Percentiles rank a stretch among this genome's conserved stretches.
phyloP scores from a whole-genome alignment of 1,140 invertebrate genomes.

The Bilobella aurantiaca region DNA sequence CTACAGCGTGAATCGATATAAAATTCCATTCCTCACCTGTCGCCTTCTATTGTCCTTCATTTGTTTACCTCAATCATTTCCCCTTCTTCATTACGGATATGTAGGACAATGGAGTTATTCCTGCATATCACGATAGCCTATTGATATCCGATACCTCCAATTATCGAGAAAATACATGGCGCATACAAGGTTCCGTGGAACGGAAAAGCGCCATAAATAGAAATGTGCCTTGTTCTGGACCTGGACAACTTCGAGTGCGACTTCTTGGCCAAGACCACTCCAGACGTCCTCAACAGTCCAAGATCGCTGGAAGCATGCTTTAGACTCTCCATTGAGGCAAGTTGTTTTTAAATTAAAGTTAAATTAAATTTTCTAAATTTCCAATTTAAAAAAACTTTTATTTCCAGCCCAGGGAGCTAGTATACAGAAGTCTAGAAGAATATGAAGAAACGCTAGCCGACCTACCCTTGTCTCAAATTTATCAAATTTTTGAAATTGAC shows the following conservation, averaged over 20 bases:
- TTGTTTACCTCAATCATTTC: neutral
- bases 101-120: neutral
- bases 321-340: constrained; percentile 20
- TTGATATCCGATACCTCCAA: neutral
- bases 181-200: too few relatives aligned
- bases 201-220: neutral
- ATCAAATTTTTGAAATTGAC: constrained; percentile 28
- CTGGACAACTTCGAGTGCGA: constrained; percentile 32
- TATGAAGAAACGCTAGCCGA: constrained; percentile 26
- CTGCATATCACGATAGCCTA: neutral
- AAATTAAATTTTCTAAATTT: neutral
- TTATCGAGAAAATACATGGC: neutral
- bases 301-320: constrained; percentile 29
- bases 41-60: neutral
- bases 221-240: constrained; percentile 28
- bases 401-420: constrained; percentile 26
- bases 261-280: constrained; percentile 14
- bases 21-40: too few relatives aligned
- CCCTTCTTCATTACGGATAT: neutral
- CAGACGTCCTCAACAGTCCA: constrained; percentile 30
- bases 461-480: constrained; percentile 25
- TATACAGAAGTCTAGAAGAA: constrained; percentile 29
- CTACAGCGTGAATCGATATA: too few relatives aligned
- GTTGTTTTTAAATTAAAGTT: neutral
- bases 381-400: neutral